These are phyloP conservation scores for Bufo bufo DNA, from an alignment of 2,113 vertebrate genomes.

Conservation along the genomic window DNA sequence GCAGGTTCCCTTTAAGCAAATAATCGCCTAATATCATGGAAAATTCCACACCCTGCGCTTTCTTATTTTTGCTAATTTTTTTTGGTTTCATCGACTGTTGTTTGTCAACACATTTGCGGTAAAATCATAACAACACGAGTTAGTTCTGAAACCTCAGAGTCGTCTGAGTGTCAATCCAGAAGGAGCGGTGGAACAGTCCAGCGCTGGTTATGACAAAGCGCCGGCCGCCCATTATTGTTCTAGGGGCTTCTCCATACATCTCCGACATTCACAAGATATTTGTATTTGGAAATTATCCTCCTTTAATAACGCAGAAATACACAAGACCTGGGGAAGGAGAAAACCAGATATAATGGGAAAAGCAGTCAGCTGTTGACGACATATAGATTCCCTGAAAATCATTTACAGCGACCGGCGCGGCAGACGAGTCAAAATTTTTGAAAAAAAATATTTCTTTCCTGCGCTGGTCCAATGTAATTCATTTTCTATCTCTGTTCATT, in stretches of 20 bases:
- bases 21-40: neutral
- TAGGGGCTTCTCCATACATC: slow-evolving; percentile 70
- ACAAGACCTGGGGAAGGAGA: slow-evolving; percentile 88
- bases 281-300: slow-evolving; percentile 86
- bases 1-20: neutral
- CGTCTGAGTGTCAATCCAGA: neutral
- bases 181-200: slow-evolving; percentile 29
- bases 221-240: slow-evolving; percentile 68
- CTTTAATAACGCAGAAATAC: slow-evolving; percentile 88
- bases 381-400: slow-evolving; percentile 93
- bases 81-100: neutral
- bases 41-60: neutral
- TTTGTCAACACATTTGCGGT: slow-evolving; percentile 12
- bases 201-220: slow-evolving; percentile 63
- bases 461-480: slow-evolving; percentile 99
- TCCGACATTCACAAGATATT: slow-evolving; percentile 80
- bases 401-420: slow-evolving; percentile 91
- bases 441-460: slow-evolving; percentile 99
- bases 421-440: slow-evolving; percentile 84
- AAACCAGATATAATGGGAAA: slow-evolving; percentile 88
- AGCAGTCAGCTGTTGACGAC: slow-evolving; percentile 98
- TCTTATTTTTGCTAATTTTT: neutral
- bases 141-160: neutral
- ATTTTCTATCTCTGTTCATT: slow-evolving; percentile 99
- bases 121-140: neutral